Evolutionary conservation across 2,113 vertebrate genomes (phyloP).

Genomic region (Chlorodrepanis virens): DNA sequence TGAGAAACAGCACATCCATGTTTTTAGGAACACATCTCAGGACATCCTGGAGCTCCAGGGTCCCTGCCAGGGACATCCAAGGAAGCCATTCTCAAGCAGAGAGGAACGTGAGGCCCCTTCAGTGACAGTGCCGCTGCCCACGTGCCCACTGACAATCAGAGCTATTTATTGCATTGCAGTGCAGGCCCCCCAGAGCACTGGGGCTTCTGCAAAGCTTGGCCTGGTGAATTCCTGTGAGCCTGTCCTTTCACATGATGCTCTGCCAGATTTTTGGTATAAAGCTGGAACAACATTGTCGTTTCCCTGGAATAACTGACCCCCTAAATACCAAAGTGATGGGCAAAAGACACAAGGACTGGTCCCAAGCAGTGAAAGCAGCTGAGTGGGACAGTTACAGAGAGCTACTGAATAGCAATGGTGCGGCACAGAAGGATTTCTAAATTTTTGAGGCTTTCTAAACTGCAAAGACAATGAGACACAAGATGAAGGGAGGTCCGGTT

Average conservation of each 20-base stretch:
- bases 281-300: neutral
- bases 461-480: neutral
- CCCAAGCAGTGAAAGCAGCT: neutral
- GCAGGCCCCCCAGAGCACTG: neutral
- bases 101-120: neutral
- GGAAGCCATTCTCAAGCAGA: neutral
- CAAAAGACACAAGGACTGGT: neutral
- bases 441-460: neutral
- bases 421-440: neutral
- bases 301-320: neutral
- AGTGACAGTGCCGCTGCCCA: neutral
- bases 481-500: neutral
- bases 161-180: neutral
- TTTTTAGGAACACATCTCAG: neutral
- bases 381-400: neutral
- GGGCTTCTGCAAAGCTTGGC: neutral
- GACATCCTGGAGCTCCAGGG: neutral
- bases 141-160: neutral
- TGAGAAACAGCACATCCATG: rapidly evolving
- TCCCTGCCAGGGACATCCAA: neutral
- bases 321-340: neutral
- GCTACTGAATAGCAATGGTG: neutral
- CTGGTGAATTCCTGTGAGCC: neutral
- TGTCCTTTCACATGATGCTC: neutral
- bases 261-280: neutral